These are phyloP conservation scores for Pseudeuparius sepicola DNA, from an alignment of 2,888 invertebrate genomes.

Conservation along the genomic window DNA sequence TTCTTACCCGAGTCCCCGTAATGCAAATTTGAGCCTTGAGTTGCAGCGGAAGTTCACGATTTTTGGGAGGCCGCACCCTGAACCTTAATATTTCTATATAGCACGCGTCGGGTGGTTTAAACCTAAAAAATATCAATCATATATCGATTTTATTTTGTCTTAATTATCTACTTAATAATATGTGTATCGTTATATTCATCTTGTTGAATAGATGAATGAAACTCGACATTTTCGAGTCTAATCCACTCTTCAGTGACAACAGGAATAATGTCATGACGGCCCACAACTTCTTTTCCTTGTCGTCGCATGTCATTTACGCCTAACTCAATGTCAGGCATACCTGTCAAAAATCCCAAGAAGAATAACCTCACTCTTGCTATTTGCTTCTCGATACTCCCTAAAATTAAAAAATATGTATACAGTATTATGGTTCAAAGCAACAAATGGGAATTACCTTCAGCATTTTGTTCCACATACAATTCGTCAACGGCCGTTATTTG, in stretches of 20 bases:
- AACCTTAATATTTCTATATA: conserved; percentile 95
- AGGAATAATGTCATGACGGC: conserved; percentile 97
- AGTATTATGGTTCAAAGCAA: too few species aligned
- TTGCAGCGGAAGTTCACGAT: conserved; percentile 93
- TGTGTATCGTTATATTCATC: conserved; percentile 79
- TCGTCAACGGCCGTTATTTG: conserved; percentile 91
- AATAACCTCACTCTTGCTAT: conserved; percentile 91
- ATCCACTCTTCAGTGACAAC: conserved; percentile 99
- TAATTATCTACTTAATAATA: conserved; percentile 75
- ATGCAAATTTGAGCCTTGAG: conserved; percentile 83
- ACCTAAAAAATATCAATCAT: conserved; percentile 46
- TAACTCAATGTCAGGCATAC: conserved; percentile 93
- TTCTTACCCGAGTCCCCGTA: conserved; percentile 65
- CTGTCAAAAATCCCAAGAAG: conserved; percentile 91
- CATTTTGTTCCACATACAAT: conserved; percentile 79
- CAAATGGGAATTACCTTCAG: conserved; percentile 66
- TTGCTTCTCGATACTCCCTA: conserved; percentile 65
- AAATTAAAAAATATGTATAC: conserved; percentile 16
- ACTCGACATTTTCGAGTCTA: conserved; percentile 84
- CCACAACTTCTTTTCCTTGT: conserved; percentile 99
- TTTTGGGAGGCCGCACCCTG: conserved; percentile 88
- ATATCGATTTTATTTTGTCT: too few species aligned
- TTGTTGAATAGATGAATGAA: conserved; percentile 88
- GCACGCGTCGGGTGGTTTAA: conserved; percentile 95
- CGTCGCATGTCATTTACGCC: conserved; percentile 95